Base-by-base conservation (phyloP, 2,888 invertebrate species). In the Noctua janthe region DNA sequence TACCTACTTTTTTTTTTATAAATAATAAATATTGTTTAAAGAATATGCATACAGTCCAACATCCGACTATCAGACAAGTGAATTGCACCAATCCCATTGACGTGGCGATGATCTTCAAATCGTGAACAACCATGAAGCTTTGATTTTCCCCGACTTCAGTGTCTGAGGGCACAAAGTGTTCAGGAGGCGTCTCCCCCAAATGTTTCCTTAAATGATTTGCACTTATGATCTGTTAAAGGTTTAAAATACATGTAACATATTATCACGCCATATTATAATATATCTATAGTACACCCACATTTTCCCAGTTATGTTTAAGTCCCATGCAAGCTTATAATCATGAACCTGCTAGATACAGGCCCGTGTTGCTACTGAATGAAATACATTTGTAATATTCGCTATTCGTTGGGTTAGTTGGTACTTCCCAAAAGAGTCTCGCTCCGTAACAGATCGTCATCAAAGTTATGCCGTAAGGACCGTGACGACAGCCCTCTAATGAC, bases 1-100 rank as follows among this genome's bases (percentile, higher is more conserved):
- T 59, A 59, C 11, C 11, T 3, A 59, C 4, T 11, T 3, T 35
- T 35, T 35, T 35, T 2, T 35, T 35, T 35, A 2, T 15, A 29
- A 15, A 62, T 29, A 29, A 13, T 29, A 62, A 15, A 62, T 15
- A 29, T 29, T 15, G 15, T 62, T 62, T 29, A 6, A 20, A 15
- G 15, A 20, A 29, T n/a, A 20, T 29, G 92, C 69, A 4, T 90
- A 95, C 96, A 35, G 95, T 95, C 8, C 93, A 71, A 87, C 95
- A 96, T 74, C 96, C 96, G 56, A 92, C 83, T 17, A 96, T 71
- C 47, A 96, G 87, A 81, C 95, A 95, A 69, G 91, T 89, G 79
- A 95, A 95, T 86, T 96, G 96, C 29, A 95, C 85, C 35, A 95
- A 79, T 20, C 95, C 94, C 93, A 96, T 93, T 0, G 95, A 94